Conservation (phyloP, 2,888 invertebrate genomes). For the Hydraecia micacea region DNA sequence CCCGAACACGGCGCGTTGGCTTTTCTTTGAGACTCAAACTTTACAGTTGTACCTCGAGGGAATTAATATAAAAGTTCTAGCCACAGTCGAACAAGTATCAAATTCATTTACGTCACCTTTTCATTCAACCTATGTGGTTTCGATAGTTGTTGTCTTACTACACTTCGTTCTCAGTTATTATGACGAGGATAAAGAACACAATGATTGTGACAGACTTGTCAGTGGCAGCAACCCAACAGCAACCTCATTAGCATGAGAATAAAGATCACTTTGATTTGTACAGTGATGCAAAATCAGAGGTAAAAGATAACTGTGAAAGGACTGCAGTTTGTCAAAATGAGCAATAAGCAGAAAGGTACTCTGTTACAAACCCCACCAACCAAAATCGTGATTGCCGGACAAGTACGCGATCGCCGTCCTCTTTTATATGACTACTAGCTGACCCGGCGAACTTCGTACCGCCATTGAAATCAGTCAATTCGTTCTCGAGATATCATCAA, state of each 20-base stretch:
- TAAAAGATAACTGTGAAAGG: no score
- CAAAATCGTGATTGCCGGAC: not conserved
- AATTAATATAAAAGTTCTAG: not conserved
- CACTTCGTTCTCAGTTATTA: no score
- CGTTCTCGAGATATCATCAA: no score
- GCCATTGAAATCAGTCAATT: no score
- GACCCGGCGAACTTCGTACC: no score
- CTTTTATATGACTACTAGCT: not conserved
- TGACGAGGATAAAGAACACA: no score
- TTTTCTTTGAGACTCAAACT: conserved; percentile 2
- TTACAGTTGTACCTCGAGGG: not conserved
- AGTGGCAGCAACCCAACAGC: no score
- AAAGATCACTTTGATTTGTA: no score
- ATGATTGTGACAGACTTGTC: no score
- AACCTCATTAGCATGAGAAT: no score
- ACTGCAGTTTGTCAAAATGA: not conserved
- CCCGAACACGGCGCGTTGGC: not conserved
- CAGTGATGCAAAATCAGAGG: no score
- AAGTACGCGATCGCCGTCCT: not conserved
- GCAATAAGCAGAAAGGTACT: not conserved
- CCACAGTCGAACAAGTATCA: not conserved
- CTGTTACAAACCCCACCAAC: not conserved
- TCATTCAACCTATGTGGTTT: not conserved
- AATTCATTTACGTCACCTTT: not conserved
- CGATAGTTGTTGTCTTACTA: not conserved